phyloP scores from a whole-genome alignment of 2,888 invertebrate species.

The Eristalinus aeneus region DNA sequence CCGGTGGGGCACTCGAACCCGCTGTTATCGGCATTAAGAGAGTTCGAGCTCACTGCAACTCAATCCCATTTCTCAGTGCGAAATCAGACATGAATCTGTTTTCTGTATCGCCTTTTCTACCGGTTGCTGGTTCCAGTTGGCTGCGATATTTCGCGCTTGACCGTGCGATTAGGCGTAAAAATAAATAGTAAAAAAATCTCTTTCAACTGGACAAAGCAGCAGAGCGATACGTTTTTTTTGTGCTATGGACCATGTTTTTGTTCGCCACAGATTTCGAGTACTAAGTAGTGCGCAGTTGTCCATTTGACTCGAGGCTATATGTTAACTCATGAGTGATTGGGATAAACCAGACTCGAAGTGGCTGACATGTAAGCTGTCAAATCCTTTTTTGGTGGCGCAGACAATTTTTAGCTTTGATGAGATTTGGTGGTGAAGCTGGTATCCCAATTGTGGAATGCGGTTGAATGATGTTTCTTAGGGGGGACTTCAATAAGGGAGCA shows the following conservation, averaged over 20 bases:
- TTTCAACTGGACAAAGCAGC: neutral
- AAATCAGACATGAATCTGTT: conserved; percentile 50
- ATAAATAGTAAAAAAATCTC: conserved; percentile 9
- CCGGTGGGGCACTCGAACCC: conserved; percentile 28
- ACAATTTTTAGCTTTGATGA: neutral
- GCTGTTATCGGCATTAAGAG: conserved; percentile 17
- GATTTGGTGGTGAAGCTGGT: neutral
- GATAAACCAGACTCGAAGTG: conserved; percentile 31
- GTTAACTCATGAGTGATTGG: conserved; percentile 3
- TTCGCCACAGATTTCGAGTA: conserved; percentile 26
- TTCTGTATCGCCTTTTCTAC: conserved; percentile 26
- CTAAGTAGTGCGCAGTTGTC: conserved; percentile 27
- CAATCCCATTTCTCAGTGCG: conserved; percentile 39
- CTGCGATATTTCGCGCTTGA: conserved; percentile 76
- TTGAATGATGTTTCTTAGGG: neutral
- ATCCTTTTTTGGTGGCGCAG: conserved; percentile 33
- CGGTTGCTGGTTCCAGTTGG: conserved; percentile 73
- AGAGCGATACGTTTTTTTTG: conserved; percentile 17
- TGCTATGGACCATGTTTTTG: conserved; percentile 11
- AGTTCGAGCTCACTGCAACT: conserved; percentile 19
- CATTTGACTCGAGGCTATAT: conserved; percentile 1
- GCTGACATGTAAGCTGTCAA: neutral
- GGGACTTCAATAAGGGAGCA: neutral
- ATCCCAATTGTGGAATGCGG: conserved; percentile 7
- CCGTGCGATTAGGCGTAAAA: conserved; percentile 75